Percentiles rank a stretch among this genome's conserved stretches.
Evolutionary conservation across 2,797 vertebrate genomes (phyloP).

Genomic region (Pelochelys cantorii): DNA sequence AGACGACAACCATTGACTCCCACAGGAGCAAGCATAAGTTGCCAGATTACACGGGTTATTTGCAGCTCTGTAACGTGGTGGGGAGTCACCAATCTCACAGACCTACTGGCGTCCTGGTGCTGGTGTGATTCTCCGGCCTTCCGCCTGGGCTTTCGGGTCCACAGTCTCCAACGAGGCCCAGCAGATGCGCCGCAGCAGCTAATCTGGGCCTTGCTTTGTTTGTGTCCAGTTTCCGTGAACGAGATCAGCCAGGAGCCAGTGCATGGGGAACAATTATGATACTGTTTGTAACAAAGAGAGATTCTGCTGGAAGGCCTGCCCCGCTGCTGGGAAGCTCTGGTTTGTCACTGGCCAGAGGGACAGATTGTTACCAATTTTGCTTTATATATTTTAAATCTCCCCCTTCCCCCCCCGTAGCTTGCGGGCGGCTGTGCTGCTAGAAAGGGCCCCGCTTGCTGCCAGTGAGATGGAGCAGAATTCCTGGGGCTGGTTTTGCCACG

Average conservation of each 20-base stretch:
- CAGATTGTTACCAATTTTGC: background rate
- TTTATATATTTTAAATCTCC: background rate
- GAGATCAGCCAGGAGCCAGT: background rate
- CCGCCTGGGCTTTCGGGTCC: background rate
- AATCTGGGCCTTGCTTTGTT: background rate
- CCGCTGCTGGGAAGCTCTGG: background rate
- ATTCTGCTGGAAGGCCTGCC: background rate
- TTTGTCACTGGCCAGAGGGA: background rate
- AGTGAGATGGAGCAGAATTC: background rate
- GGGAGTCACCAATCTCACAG: background rate
- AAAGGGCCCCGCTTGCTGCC: background rate
- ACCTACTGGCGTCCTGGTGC: background rate
- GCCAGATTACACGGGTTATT: background rate
- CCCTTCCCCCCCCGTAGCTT: background rate
- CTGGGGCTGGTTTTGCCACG: background rate
- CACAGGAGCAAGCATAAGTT: background rate
- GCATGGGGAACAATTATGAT: background rate
- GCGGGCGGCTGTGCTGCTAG: background rate
- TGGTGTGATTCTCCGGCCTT: background rate
- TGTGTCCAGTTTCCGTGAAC: background rate
- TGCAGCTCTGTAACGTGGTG: background rate
- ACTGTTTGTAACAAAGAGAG: background rate
- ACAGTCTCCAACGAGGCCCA: background rate
- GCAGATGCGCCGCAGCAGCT: background rate
- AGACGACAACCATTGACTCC: background rate